Conservation (phyloP, 1,140 invertebrate genomes). For the Thaumetopoea pityocampa region DNA sequence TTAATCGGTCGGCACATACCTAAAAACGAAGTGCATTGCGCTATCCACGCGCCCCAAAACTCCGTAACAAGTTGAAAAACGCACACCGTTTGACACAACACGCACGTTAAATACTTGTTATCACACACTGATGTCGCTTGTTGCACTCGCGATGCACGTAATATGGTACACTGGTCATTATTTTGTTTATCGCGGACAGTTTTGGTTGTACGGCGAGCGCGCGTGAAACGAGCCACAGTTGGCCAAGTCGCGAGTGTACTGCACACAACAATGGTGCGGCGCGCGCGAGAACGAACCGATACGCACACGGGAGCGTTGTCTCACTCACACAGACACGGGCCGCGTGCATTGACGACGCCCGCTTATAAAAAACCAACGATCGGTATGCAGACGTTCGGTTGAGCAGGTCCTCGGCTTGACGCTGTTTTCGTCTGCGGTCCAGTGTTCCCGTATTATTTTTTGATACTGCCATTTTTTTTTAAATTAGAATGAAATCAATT, state of each 20-base stretch:
- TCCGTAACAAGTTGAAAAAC: constrained; percentile 60
- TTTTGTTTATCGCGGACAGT: constrained; percentile 69
- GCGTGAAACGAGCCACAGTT: constrained; percentile 37
- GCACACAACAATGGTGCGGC: constrained; percentile 66
- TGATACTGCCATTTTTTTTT: no score
- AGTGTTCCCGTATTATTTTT: constrained; percentile 51
- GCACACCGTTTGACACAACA: constrained; percentile 61
- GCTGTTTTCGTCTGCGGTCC: constrained; percentile 73
- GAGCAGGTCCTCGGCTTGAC: constrained; percentile 71
- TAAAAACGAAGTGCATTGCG: constrained; percentile 66
- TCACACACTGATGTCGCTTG: constrained; percentile 67
- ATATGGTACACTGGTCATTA: constrained; percentile 61
- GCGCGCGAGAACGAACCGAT: constrained; percentile 52
- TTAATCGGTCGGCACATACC: constrained; percentile 66
- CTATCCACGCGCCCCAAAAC: constrained; percentile 49
- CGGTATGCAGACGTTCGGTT: constrained; percentile 75
- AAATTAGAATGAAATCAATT: no score
- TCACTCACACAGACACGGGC: constrained; percentile 34
- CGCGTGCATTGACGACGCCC: constrained; percentile 57
- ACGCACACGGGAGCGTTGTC: constrained; percentile 39
- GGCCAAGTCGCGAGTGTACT: constrained; percentile 56
- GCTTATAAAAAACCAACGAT: constrained; percentile 73
- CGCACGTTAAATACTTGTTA: constrained; percentile 63
- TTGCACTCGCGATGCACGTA: constrained; percentile 65
- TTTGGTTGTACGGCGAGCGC: constrained; percentile 36